A percentile compares a stretch with the other conserved stretches of the same genome.
These are phyloP conservation scores for Gobio gobio DNA, from an alignment of 2,113 vertebrate genomes.

Conservation along the genomic window DNA sequence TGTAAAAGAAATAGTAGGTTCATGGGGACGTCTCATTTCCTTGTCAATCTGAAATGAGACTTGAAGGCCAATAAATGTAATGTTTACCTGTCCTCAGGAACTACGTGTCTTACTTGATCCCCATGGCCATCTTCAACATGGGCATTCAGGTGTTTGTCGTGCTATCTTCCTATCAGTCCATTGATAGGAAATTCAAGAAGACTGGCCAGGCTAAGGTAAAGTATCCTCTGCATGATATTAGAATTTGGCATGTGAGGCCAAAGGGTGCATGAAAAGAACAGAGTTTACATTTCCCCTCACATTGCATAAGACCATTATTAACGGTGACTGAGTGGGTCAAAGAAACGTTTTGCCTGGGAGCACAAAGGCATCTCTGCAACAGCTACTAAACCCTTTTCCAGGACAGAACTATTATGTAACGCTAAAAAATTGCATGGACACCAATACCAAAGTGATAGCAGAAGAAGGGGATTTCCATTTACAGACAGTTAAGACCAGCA, in stretches of 20 bases:
- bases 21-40: background rate
- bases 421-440: constrained; percentile 33
- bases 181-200: constrained; percentile 90
- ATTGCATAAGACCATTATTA: constrained; percentile 69
- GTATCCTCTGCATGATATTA: constrained; percentile 15
- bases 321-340: constrained; percentile 54
- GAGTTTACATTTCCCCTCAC: constrained; percentile 21
- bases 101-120: constrained; percentile 87
- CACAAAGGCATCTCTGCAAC: constrained; percentile 51
- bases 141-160: constrained; percentile 87
- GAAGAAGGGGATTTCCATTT: background rate
- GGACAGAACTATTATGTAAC: constrained; percentile 53
- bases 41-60: constrained; percentile 8
- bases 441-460: background rate
- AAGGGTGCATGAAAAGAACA: background rate
- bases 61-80: background rate
- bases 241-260: constrained; percentile 6
- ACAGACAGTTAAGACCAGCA: background rate
- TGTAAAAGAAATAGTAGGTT: background rate
- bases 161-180: constrained; percentile 84
- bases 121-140: constrained; percentile 90
- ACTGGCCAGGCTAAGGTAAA: constrained; percentile 80
- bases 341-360: constrained; percentile 53
- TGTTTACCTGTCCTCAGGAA: constrained; percentile 75
- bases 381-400: constrained; percentile 34